phyloP scores from a whole-genome alignment of 2,888 invertebrate species.

The Epinotia bilunana region DNA sequence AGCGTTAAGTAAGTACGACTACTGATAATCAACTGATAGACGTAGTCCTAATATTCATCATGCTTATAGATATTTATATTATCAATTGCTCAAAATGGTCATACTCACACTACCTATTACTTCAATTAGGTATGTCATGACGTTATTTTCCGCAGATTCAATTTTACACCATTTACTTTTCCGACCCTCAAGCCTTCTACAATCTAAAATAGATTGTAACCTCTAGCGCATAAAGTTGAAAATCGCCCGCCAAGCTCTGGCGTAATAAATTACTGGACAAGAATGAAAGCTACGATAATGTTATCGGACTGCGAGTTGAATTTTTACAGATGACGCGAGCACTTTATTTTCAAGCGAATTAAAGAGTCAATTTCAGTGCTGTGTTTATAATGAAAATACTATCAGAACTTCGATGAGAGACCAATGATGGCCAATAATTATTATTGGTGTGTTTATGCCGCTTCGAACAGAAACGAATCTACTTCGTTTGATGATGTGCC shows the following conservation, averaged over 20 bases:
- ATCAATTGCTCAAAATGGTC: neutral
- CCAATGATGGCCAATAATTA: neutral
- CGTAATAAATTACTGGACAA: slow-evolving; percentile 37
- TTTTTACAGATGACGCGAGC: slow-evolving; percentile 32
- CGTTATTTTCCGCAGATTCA: slow-evolving; percentile 17
- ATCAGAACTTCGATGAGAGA: neutral
- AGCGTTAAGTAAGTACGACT: no score
- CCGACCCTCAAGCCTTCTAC: neutral
- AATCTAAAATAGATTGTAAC: slow-evolving; percentile 10
- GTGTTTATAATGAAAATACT: neutral
- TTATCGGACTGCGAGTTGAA: slow-evolving; percentile 35
- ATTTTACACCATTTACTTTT: slow-evolving; percentile 23
- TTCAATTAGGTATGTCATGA: neutral
- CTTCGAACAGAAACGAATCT: no score
- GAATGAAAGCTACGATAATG: slow-evolving; percentile 30
- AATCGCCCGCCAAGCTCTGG: neutral
- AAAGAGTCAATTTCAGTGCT: neutral
- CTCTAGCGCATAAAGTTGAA: neutral
- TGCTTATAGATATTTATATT: neutral
- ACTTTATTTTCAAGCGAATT: slow-evolving; percentile 6
- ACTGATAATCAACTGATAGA: no score
- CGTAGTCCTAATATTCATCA: no score
- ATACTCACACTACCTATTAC: slow-evolving; percentile 3
- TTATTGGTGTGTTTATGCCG: no score
- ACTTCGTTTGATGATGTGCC: no score